Percentiles rank a stretch among this genome's conserved stretches.
These are phyloP conservation scores for Tupiocoris notatus DNA, from an alignment of 2,888 invertebrate genomes.

Conservation along the genomic window DNA sequence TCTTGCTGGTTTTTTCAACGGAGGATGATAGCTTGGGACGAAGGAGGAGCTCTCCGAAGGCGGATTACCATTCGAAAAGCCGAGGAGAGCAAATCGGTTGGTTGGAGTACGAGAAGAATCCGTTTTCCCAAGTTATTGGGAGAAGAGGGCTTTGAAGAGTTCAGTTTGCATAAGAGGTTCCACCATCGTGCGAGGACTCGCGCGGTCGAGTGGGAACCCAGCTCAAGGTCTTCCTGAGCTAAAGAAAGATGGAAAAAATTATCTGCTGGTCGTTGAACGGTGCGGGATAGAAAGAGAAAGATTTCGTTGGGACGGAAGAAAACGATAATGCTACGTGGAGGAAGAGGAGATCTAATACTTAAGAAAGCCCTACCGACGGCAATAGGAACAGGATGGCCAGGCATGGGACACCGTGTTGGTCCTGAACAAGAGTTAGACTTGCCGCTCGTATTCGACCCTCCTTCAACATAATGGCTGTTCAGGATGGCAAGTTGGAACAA, in stretches of 20 bases:
- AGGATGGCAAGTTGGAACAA: slow-evolving; percentile 27
- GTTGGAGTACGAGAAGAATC: slow-evolving; percentile 33
- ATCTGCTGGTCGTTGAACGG: slow-evolving; percentile 22
- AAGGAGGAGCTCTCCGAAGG: not conserved
- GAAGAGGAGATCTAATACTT: slow-evolving; percentile 2
- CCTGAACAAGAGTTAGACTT: not conserved
- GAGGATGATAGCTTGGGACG: slow-evolving; percentile 15
- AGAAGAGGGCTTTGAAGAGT: slow-evolving; percentile 30
- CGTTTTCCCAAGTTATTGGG: slow-evolving; percentile 34
- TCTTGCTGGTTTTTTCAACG: not conserved
- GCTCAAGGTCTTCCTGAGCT: not conserved
- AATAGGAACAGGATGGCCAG: not conserved
- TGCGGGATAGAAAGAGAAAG: not conserved
- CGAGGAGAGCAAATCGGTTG: slow-evolving; percentile 33
- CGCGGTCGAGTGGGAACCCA: not conserved
- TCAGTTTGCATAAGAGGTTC: slow-evolving; percentile 39
- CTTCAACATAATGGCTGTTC: slow-evolving; percentile 26
- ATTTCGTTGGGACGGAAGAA: not conserved
- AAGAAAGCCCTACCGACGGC: not conserved
- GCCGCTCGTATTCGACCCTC: no score
- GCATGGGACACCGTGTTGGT: slow-evolving; percentile 3
- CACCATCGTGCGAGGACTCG: no score
- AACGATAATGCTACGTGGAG: not conserved
- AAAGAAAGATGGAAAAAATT: slow-evolving; percentile 20
- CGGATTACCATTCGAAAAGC: slow-evolving; percentile 35